Evolutionary conservation across 2,888 invertebrate genomes (phyloP).

Genomic region (Aporophyla nigra): DNA sequence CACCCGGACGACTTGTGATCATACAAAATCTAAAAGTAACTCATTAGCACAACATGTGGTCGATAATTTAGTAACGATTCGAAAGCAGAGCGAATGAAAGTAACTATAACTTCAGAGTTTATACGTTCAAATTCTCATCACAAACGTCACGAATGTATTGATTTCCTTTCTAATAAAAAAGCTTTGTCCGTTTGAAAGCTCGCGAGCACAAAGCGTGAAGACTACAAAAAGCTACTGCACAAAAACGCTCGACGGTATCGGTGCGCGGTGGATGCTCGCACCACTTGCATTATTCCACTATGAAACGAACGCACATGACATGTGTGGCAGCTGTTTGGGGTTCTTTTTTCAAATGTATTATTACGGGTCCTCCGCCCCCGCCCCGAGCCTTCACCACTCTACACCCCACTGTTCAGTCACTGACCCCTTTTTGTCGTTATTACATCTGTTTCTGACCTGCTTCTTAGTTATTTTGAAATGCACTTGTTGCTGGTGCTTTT

Average conservation of each 20-base stretch:
- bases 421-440: conserved; percentile 86
- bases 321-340: conserved; percentile 90
- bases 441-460: conserved; percentile 84
- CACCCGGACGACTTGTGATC: conserved; percentile 59
- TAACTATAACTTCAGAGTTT: conserved; percentile 52
- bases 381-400: conserved; percentile 65
- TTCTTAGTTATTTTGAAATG: conserved; percentile 70
- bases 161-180: conserved; percentile 85
- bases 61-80: conserved; percentile 60
- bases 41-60: conserved; percentile 63
- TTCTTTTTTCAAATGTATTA: conserved; percentile 88
- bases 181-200: conserved; percentile 87
- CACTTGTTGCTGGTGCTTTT: conserved; percentile 63
- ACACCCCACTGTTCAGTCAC: conserved; percentile 86
- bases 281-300: conserved; percentile 87
- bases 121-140: conserved; percentile 68
- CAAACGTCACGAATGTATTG: conserved; percentile 81
- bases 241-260: conserved; percentile 83
- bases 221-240: conserved; percentile 86
- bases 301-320: conserved; percentile 89
- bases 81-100: conserved; percentile 61
- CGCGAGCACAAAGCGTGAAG: conserved; percentile 86
- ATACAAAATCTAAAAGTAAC: conserved; percentile 64
- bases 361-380: conserved; percentile 79
- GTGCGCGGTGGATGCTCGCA: conserved; percentile 81